Evolutionary conservation across 2,888 invertebrate species (phyloP), one percentile per base, ranked within the genome.

Genomic region (Kuschelorhynchus macadamiae): DNA sequence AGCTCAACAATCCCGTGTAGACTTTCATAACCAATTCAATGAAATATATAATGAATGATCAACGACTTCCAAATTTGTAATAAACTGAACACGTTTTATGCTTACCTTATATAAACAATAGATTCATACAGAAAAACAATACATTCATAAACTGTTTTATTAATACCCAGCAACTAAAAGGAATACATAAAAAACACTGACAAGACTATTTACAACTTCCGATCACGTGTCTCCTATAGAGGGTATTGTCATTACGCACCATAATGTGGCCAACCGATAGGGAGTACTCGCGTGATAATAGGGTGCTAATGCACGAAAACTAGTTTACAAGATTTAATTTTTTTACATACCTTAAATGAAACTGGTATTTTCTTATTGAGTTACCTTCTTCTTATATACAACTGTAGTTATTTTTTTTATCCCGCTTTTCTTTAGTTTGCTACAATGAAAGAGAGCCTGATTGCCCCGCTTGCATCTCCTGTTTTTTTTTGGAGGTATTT

Each of bases 141-240:
- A 49, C 63, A 56, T 44, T 55, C 55, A 64, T 64, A 32, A 49
- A 16, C 21, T n/a, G 47, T 39, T 47, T 12, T 39, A 33, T 49
- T 46, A 46, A 44, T 5, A 52, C 36, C 25, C 44, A 32, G 44
- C 50, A 52, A 52, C 33, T 50, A 25, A 55, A 55, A 33, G 50
- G 18, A 20, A 44, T 20, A 18, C 49, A 42, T 52, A 59, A 59
- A 65, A 57, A 59, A 53, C 20, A 14, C 50, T 50, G 65, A 65
- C 65, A 59, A 49, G 36, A 56, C 30, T 63, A 68, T 68, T 68
- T 68, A 68, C 64, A 55, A 68, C 63, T 63, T 68, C 68, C 68
- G 20, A 63, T 68, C 68, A 68, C 68, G 68, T 59, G 68, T 56
- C 61, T 14, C 33, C 9, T 42, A 55, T 57, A 25, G 50, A 42